Evolutionary conservation across 2,113 vertebrate species (phyloP).

Genomic region (Salvelinus alpinus): DNA sequence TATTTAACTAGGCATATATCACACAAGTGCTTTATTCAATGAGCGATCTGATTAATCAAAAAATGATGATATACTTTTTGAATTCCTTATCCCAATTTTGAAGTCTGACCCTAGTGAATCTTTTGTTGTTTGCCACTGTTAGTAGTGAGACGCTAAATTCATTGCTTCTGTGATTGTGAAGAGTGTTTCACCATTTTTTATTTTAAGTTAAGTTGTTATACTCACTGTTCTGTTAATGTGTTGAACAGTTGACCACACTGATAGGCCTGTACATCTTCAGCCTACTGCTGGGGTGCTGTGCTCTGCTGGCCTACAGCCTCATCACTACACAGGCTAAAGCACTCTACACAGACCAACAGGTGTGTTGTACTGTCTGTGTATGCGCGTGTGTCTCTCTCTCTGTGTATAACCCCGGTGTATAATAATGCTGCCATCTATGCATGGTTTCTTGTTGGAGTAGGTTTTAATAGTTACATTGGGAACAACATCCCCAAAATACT

Average conservation of each 20-base stretch:
- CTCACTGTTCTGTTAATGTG: too few species aligned
- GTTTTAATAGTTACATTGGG: too few species aligned
- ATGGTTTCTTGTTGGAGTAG: too few species aligned
- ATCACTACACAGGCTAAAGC: constrained; percentile 6
- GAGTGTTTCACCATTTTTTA: too few species aligned
- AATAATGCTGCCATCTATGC: too few species aligned
- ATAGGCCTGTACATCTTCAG: constrained; percentile 64
- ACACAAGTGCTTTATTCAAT: neutral
- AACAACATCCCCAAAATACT: too few species aligned
- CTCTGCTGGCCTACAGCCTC: constrained; percentile 58
- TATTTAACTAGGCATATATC: neutral
- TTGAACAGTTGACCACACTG: constrained; percentile 60
- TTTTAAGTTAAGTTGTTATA: too few species aligned
- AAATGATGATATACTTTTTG: neutral
- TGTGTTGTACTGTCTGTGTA: constrained; percentile 13
- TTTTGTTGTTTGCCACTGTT: neutral
- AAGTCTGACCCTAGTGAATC: too few species aligned
- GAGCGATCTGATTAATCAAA: too few species aligned
- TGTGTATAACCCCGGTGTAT: too few species aligned
- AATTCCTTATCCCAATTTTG: neutral
- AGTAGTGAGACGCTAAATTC: too few species aligned
- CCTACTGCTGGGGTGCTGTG: constrained; percentile 61
- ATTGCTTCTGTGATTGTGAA: too few species aligned
- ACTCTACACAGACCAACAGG: constrained; percentile 59
- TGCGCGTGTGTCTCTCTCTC: neutral